Conservation (phyloP, 2,113 vertebrate species). For the Struthidea cinerea region DNA sequence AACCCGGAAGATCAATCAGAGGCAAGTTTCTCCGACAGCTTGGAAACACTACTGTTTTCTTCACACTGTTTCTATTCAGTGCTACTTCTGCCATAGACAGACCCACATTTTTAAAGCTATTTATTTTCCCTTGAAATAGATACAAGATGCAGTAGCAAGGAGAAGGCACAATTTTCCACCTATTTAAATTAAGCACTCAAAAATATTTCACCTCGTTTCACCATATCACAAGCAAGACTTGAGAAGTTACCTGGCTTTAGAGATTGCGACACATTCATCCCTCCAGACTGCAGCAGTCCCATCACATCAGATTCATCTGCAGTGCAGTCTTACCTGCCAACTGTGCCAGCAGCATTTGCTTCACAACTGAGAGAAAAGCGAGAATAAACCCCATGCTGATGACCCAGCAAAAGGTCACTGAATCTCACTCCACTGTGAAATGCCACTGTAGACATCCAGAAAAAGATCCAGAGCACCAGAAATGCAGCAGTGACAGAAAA, state of each 20-base stretch:
- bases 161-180: neutral
- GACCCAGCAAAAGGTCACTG: neutral
- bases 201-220: neutral
- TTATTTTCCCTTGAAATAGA: neutral
- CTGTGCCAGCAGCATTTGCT: neutral
- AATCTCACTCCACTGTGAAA: neutral
- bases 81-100: neutral
- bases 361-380: neutral
- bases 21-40: neutral
- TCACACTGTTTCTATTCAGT: constrained; percentile 43
- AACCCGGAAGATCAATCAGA: constrained; percentile 11
- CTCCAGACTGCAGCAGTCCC: neutral
- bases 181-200: neutral
- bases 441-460: neutral
- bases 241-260: neutral
- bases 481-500: neutral
- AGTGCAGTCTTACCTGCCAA: constrained; percentile 22
- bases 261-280: neutral
- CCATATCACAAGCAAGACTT: neutral
- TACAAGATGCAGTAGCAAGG: neutral
- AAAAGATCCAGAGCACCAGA: neutral
- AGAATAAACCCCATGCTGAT: neutral
- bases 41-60: constrained; percentile 29
- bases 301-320: neutral
- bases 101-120: neutral